Evolutionary conservation across 2,797 vertebrate species (phyloP), one percentile per base, ranked within the genome.

Genomic region (Capromys pilorides): DNA sequence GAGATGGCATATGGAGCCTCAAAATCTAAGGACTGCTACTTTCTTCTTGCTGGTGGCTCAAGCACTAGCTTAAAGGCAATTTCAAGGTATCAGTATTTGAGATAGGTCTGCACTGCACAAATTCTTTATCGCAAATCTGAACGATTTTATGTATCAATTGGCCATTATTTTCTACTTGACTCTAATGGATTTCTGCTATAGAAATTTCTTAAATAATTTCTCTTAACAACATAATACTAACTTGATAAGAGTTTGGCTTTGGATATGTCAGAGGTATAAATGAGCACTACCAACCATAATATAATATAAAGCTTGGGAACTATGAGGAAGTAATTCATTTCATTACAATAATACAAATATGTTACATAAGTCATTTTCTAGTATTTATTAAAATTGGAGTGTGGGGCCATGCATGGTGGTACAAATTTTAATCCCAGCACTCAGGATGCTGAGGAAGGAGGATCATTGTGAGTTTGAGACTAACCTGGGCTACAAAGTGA

Each of bases 201-300:
- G 64, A 96, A 97, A 97, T 97, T 97, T 90, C 94, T 97, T 82
- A 66, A 88, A 82, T 85, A 95, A 97, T 97, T 97, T 96, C 97
- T 98, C 93, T 97, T 96, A 95, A 59, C 59, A 95, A 96, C 90
- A 93, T 94, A 96, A 54, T 96, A 91, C 96, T 97, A 45, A 97
- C 84, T 97, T 96, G 64, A 96, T 71, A 93, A 19, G 79, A 84
- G 78, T 84, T 41, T 62, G 82, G 94, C 54, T 39, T 36, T 96
- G 45, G 54, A 87, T 93, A 92, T 95, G 57, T 81, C 57, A 1
- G 10, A 69, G 6, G 39, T n/a, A 92, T 22, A 94, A 93, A 89
- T 96, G 31, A 96, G 84, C 3, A 82, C 45, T 6, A 51, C 0
- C 0, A 86, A 24, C 18, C 57, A 80, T 85, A 93, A 75, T 78